A percentile compares a stretch with the other conserved stretches of the same genome.
phyloP scores from a whole-genome alignment of 1,140 invertebrate genomes.

The Drosophila santomea region DNA sequence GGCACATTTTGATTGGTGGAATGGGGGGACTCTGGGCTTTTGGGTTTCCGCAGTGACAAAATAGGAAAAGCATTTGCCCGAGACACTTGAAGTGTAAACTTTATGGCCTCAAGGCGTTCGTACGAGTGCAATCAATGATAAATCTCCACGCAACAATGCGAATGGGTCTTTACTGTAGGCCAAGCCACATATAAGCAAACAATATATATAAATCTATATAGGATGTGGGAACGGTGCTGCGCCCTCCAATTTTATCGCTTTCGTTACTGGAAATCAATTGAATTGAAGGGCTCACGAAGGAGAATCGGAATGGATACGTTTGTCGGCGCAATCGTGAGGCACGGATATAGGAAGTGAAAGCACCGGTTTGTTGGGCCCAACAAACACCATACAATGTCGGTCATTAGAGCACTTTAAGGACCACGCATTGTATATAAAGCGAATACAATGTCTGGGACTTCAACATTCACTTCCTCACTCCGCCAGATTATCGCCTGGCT shows the following conservation, averaged over 20 bases:
- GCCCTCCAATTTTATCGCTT: slow-evolving; percentile 50
- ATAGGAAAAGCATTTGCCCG: slow-evolving; percentile 45
- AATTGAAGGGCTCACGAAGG: slow-evolving; percentile 47
- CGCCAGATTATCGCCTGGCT: slow-evolving; percentile 38
- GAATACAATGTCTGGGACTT: slow-evolving; percentile 35
- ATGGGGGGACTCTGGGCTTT: neutral
- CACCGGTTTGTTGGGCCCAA: neutral
- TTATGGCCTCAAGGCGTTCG: slow-evolving; percentile 61
- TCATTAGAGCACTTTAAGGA: slow-evolving; percentile 69
- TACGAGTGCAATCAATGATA: slow-evolving; percentile 74
- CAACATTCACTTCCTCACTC: neutral
- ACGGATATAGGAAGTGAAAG: slow-evolving; percentile 53
- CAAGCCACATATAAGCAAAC: slow-evolving; percentile 35
- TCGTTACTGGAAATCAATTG: slow-evolving; percentile 68
- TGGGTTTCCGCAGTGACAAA: slow-evolving; percentile 2
- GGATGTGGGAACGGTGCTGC: neutral
- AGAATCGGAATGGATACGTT: slow-evolving; percentile 36
- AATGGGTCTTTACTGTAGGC: slow-evolving; percentile 27
- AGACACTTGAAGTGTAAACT: slow-evolving; percentile 76
- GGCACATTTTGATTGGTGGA: slow-evolving; percentile 5
- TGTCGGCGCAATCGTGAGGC: slow-evolving; percentile 47
- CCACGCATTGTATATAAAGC: slow-evolving; percentile 7
- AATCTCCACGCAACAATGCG: slow-evolving; percentile 57
- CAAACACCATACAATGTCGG: slow-evolving; percentile 58
- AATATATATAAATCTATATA: slow-evolving; percentile 19